phyloP scores from a whole-genome alignment of 2,888 invertebrate genomes.

The Apotomis betuletana region DNA sequence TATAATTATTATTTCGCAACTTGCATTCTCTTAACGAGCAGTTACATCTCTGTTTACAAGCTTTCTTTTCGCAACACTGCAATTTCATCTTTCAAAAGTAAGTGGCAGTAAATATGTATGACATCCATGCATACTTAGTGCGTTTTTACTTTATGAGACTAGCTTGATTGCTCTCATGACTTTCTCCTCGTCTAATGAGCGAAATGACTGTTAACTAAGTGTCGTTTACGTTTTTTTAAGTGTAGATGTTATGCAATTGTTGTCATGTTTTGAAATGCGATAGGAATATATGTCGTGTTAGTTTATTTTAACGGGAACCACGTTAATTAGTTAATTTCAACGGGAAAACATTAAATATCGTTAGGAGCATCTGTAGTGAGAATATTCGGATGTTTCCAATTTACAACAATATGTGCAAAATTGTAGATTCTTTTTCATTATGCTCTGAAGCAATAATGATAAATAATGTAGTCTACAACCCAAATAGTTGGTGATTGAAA shows the following conservation, averaged over 20 bases:
- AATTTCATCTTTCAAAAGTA: background rate
- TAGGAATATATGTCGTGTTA: background rate
- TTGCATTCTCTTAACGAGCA: conserved; percentile 8
- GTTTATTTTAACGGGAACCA: background rate
- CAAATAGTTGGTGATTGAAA: too few species aligned
- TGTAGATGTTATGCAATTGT: conserved; percentile 18
- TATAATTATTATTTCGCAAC: conserved; percentile 31
- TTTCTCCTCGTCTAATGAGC: conserved; percentile 38
- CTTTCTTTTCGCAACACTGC: conserved; percentile 37
- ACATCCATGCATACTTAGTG: background rate
- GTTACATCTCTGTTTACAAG: conserved; percentile 35
- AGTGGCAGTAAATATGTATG: background rate
- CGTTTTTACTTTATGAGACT: background rate
- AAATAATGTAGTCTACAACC: too few species aligned
- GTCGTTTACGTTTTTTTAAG: conserved; percentile 23
- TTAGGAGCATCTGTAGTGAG: too few species aligned
- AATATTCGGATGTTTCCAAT: too few species aligned
- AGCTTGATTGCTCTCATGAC: conserved; percentile 32
- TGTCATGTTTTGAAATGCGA: background rate
- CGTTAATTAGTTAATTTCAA: too few species aligned
- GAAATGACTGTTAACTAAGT: conserved; percentile 22
- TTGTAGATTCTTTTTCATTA: too few species aligned
- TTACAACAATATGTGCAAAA: too few species aligned
- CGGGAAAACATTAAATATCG: too few species aligned
- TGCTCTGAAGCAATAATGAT: too few species aligned